Evolutionary conservation across 1,140 invertebrate genomes (phyloP).

Genomic region (Macrocentrus cingulum): DNA sequence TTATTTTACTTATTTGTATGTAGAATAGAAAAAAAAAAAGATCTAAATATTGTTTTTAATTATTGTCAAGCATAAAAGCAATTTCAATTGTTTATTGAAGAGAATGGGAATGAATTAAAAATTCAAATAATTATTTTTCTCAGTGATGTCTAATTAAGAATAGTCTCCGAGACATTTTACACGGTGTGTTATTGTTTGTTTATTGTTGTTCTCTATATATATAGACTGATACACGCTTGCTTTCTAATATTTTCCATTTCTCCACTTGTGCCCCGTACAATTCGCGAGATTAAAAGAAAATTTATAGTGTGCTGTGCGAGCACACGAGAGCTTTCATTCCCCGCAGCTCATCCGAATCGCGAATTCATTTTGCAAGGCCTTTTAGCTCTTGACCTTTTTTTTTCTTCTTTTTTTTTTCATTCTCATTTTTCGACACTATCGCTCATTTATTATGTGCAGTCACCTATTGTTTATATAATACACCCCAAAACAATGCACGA

Average conservation of each 20-base stretch:
- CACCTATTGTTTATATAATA: neutral
- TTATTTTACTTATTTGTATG: no score
- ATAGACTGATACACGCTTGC: neutral
- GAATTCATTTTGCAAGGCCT: slow-evolving; percentile 44
- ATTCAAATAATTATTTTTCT: no score
- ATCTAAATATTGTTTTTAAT: no score
- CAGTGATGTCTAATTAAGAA: slow-evolving; percentile 42
- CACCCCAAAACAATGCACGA: no score
- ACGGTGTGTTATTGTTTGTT: slow-evolving; percentile 16
- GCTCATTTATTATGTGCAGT: no score
- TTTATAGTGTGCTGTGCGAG: slow-evolving; percentile 41
- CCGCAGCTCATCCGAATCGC: slow-evolving; percentile 23
- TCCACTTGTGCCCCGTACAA: slow-evolving; percentile 16
- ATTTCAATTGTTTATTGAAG: no score
- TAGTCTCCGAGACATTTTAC: slow-evolving; percentile 22
- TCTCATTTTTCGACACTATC: neutral
- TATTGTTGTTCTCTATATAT: neutral
- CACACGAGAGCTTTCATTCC: slow-evolving; percentile 15
- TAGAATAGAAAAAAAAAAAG: no score
- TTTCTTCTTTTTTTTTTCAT: neutral
- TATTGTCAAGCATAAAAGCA: no score
- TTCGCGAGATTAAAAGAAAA: slow-evolving; percentile 50
- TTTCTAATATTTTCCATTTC: slow-evolving; percentile 42
- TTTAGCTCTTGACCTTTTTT: slow-evolving; percentile 35
- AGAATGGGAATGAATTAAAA: no score